Evolutionary conservation across 2,888 invertebrate genomes (phyloP).

Genomic region (Lacanobia oleracea): DNA sequence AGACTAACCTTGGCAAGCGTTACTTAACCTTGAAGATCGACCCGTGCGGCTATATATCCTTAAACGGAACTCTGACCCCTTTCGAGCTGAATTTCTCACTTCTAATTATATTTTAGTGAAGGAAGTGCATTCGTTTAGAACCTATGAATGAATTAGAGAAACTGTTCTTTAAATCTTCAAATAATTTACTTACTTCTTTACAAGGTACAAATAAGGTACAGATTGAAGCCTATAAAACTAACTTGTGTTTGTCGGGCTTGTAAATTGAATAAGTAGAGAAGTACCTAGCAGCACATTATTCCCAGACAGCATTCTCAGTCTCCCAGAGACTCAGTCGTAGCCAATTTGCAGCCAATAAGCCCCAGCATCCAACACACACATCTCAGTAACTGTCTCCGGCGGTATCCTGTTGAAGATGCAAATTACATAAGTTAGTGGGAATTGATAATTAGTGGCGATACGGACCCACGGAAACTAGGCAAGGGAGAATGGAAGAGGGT

Average conservation of each 20-base stretch:
- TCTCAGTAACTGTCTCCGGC: neutral
- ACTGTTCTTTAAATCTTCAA: too few relatives aligned
- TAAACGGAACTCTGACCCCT: too few relatives aligned
- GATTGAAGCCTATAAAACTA: neutral
- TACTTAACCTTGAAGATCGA: too few relatives aligned
- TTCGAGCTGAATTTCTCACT: too few relatives aligned
- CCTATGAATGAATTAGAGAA: too few relatives aligned
- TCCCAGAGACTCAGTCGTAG: neutral
- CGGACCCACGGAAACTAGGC: too few relatives aligned
- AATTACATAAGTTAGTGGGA: slow-evolving; percentile 14
- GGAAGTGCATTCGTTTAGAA: too few relatives aligned
- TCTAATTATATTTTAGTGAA: too few relatives aligned
- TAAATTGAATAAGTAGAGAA: slow-evolving; percentile 2
- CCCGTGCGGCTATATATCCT: too few relatives aligned
- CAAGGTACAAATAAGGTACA: too few relatives aligned
- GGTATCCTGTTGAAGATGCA: neutral
- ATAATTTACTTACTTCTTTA: too few relatives aligned
- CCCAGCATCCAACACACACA: slow-evolving; percentile 3
- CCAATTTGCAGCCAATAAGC: slow-evolving; percentile 24
- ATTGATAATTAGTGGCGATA: slow-evolving; percentile 1
- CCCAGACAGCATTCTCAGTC: neutral
- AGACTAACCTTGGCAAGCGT: too few relatives aligned
- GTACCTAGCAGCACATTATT: neutral
- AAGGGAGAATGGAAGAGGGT: neutral
- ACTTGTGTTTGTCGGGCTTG: neutral